A percentile compares a stretch with the other conserved stretches of the same genome.
These are phyloP conservation scores for Chrysolina haemoptera DNA, from an alignment of 2,888 invertebrate genomes.

Conservation along the genomic window DNA sequence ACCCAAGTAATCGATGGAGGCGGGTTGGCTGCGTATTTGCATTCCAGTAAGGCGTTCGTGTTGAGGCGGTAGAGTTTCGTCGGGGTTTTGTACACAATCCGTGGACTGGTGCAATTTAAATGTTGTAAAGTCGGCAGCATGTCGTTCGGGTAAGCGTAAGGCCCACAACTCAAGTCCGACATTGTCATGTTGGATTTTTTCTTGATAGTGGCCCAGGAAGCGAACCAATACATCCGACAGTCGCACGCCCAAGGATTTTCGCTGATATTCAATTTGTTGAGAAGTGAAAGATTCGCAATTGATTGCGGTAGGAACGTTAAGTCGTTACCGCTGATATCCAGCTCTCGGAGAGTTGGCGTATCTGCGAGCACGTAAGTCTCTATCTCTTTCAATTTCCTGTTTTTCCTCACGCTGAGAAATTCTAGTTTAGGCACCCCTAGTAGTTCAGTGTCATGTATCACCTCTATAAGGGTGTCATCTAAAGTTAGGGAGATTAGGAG, in stretches of 20 bases:
- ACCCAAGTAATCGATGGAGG: conserved; percentile 89
- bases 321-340: conserved; percentile 82
- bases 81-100: conserved; percentile 75
- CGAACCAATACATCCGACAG: conserved; percentile 75
- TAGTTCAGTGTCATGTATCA: conserved; percentile 78
- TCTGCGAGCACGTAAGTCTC: conserved; percentile 77
- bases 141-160: conserved; percentile 78
- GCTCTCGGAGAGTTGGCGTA: conserved; percentile 73
- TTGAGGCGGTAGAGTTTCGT: conserved; percentile 77
- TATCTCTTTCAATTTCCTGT: conserved; percentile 75
- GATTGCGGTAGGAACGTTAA: conserved; percentile 81
- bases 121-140: conserved; percentile 80
- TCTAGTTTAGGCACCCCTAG: conserved; percentile 76
- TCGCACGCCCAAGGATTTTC: conserved; percentile 90
- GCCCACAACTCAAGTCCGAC: conserved; percentile 77
- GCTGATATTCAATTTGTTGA: conserved; percentile 78
- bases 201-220: conserved; percentile 66
- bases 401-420: conserved; percentile 76
- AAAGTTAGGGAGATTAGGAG: conserved; percentile 75
- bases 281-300: conserved; percentile 75
- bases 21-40: conserved; percentile 81
- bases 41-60: conserved; percentile 81
- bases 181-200: conserved; percentile 69
- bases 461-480: conserved; percentile 78
- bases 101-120: conserved; percentile 80